Percentiles rank a stretch among this genome's conserved stretches.
phyloP scores from a whole-genome alignment of 2,888 invertebrate genomes.

The Ectemnius continuus region DNA sequence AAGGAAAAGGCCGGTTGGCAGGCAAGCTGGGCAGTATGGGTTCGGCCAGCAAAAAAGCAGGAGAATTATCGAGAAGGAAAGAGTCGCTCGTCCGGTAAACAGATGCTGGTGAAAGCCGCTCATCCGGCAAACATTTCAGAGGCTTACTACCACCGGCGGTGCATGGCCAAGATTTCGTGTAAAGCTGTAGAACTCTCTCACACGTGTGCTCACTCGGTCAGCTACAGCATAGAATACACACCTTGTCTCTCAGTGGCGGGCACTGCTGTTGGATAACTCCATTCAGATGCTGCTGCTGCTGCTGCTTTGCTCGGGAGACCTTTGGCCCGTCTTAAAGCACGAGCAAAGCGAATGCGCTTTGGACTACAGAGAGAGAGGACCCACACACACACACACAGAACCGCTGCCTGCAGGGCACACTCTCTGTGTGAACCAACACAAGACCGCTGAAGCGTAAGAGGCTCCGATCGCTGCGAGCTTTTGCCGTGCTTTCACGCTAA shows the following conservation, averaged over 20 bases:
- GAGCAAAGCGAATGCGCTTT: conserved; percentile 61
- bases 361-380: conserved; percentile 29
- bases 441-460: conserved; percentile 56
- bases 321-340: conserved; percentile 62
- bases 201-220: conserved; percentile 26
- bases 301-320: conserved; percentile 59
- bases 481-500: conserved; percentile 60
- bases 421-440: conserved; percentile 36
- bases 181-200: conserved; percentile 13
- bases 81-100: conserved; percentile 69
- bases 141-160: conserved; percentile 59
- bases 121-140: conserved; percentile 71
- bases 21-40: conserved; percentile 16
- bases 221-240: conserved; percentile 39
- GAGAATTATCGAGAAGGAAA: conserved; percentile 55
- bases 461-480: conserved; percentile 58
- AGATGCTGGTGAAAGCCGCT: conserved; percentile 69
- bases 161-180: conserved; percentile 60
- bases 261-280: conserved; percentile 59
- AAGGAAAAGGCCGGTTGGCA: not conserved
- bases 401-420: conserved; percentile 49
- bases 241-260: conserved; percentile 44
- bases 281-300: conserved; percentile 49
- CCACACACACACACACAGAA: conserved; percentile 44
- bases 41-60: conserved; percentile 45